Conservation (phyloP, 1,140 invertebrate species). For the Neocloeon triangulifer region DNA sequence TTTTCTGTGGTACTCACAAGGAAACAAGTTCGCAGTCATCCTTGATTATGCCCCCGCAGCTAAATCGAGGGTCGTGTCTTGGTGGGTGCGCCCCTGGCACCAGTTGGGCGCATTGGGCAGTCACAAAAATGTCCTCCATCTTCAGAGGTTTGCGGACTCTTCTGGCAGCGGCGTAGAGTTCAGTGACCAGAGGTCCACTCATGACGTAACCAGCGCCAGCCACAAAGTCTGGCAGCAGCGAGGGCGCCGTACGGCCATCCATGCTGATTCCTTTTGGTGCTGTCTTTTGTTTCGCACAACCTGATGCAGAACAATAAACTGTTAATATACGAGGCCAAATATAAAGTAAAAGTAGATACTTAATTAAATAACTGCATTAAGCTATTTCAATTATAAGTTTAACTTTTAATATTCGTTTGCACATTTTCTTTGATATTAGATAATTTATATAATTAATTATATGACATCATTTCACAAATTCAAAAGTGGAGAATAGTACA, state of each 20-base stretch:
- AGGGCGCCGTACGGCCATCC: slow-evolving; percentile 1
- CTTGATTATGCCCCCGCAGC: slow-evolving; percentile 11
- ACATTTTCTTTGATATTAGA: too few relatives aligned
- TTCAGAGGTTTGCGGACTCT: slow-evolving; percentile 12
- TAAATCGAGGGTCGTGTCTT: slow-evolving; percentile 10
- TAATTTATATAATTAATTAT: too few relatives aligned
- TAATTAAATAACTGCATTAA: too few relatives aligned
- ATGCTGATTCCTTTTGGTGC: slow-evolving; percentile 3
- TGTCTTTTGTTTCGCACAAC: slow-evolving; percentile 9
- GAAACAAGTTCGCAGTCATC: slow-evolving; percentile 11
- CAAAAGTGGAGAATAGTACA: too few relatives aligned
- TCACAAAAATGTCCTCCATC: slow-evolving; percentile 20
- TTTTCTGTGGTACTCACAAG: too few relatives aligned
- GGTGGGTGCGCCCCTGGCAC: slow-evolving; percentile 10
- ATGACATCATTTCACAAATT: too few relatives aligned
- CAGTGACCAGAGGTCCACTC: slow-evolving; percentile 11
- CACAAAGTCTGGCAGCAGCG: slow-evolving; percentile 14
- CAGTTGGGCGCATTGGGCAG: slow-evolving; percentile 13
- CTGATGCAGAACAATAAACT: too few relatives aligned
- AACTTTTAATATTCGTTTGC: too few relatives aligned
- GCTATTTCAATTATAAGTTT: too few relatives aligned
- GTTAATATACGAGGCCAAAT: too few relatives aligned
- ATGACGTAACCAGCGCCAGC: slow-evolving; percentile 19
- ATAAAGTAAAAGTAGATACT: too few relatives aligned
- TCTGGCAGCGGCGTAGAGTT: slow-evolving; percentile 13